These are phyloP conservation scores for Netelia inedita DNA, from an alignment of 2,888 invertebrate species.

Conservation along the genomic window DNA sequence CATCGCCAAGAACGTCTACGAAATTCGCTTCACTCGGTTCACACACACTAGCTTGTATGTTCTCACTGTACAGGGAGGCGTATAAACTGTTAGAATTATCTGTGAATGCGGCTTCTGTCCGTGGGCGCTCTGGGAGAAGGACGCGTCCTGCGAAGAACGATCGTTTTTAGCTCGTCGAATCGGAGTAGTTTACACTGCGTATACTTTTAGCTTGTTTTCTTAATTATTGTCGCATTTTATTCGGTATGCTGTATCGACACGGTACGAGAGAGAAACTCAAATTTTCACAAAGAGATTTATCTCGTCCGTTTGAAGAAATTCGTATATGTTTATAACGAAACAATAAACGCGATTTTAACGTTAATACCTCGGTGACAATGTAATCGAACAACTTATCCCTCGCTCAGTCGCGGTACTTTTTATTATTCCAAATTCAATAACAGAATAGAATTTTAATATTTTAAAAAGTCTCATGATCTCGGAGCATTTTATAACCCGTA, in stretches of 20 bases:
- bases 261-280: neutral
- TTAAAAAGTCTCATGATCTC: no score
- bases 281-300: neutral
- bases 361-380: neutral
- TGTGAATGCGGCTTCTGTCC: slow-evolving; percentile 82
- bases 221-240: slow-evolving; percentile 2
- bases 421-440: neutral
- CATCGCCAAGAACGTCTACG: slow-evolving; percentile 59
- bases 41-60: slow-evolving; percentile 60
- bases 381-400: neutral
- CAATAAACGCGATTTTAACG: slow-evolving; percentile 42
- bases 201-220: slow-evolving; percentile 6
- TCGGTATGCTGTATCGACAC: neutral
- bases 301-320: slow-evolving; percentile 31
- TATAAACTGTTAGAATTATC: slow-evolving; percentile 79
- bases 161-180: slow-evolving; percentile 45
- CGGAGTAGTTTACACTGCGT: slow-evolving; percentile 2
- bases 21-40: slow-evolving; percentile 74
- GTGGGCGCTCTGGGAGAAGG: slow-evolving; percentile 81
- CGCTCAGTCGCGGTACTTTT: neutral
- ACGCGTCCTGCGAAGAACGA: slow-evolving; percentile 71
- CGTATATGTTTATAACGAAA: slow-evolving; percentile 28
- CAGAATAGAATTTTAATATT: neutral
- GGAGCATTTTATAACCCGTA: no score
- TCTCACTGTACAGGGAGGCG: slow-evolving; percentile 58